These are phyloP conservation scores for Aphelinus atriplicis DNA, from an alignment of 1,140 invertebrate genomes.

Conservation along the genomic window DNA sequence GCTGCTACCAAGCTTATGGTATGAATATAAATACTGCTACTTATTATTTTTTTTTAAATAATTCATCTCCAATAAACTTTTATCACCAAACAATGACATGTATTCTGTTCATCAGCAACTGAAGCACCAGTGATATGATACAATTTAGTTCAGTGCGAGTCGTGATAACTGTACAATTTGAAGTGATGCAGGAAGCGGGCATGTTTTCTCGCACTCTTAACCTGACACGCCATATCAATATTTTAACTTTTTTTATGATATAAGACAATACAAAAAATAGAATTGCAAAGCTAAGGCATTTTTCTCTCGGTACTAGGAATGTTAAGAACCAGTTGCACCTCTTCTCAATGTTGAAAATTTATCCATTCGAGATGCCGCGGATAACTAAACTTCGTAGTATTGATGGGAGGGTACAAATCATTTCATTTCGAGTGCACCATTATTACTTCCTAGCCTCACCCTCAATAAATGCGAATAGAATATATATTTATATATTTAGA, in stretches of 20 bases:
- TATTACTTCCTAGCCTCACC: constrained; percentile 32
- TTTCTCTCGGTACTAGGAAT: constrained; percentile 46
- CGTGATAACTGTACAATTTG: constrained; percentile 36
- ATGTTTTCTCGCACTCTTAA: constrained; percentile 12
- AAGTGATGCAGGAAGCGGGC: constrained; percentile 22
- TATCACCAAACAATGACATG: constrained; percentile 25
- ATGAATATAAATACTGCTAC: constrained; percentile 33
- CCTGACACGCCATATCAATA: constrained; percentile 24
- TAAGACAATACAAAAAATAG: constrained; percentile 53
- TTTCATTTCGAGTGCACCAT: constrained; percentile 26
- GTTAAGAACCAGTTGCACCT: constrained; percentile 45
- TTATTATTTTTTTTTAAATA: constrained; percentile 27
- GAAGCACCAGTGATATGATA: constrained; percentile 51
- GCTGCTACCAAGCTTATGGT: constrained; percentile 24
- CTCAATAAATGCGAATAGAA: constrained; percentile 50
- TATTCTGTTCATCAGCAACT: constrained; percentile 32
- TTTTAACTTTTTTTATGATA: constrained; percentile 28
- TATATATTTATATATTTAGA: constrained; percentile 41
- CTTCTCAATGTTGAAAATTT: constrained; percentile 3
- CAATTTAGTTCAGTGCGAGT: constrained; percentile 42
- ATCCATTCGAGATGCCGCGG: constrained; percentile 5
- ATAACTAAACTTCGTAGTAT: constrained; percentile 12
- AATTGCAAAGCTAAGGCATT: constrained; percentile 53
- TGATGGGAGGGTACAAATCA: constrained; percentile 17
- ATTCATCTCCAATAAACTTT: constrained; percentile 35